Base-by-base conservation (phyloP, 2,113 vertebrate genomes). In the Etia nguti region DNA sequence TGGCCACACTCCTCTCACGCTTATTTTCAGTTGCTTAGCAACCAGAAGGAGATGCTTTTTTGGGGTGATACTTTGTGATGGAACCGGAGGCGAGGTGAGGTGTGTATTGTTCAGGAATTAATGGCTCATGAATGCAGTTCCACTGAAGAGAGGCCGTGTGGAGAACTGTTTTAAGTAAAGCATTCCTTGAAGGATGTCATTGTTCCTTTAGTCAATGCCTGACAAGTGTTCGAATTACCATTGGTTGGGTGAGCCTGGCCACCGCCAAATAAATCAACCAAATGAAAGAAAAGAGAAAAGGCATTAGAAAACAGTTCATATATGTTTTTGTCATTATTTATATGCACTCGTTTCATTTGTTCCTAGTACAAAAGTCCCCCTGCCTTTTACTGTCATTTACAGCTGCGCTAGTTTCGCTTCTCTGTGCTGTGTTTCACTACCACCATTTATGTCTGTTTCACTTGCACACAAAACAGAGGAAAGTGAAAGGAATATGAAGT, bases 11-110 rank as follows among this genome's bases (percentile, higher is more conserved):
- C 87, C 84, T 86, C 89, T 94, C 84, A 75, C 46, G 87, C 90
- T 94, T 94, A 92, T 94, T 91, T 93, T 95, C 86, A 94, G 95
- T 96, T 96, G 87, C 95, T 81, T 95, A 94, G 95, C 94, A 96
- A 96, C 95, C 87, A 57, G 82, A 75, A 92, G 52, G 86, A 90
- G 89, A 93, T 86, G 91, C 91, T 89, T 90, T 92, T 90, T 91
- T 20, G 48, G 88, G 91, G 86, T 87, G 92, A 85, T 92, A 87
- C 89, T 91, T 87, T 84, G 59, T 77, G 90, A 88, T 86, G 70
- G 60, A 80, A 73, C 56, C 15, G 84, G 86, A 87, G 90, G 90
- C 6, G 73, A 86, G 75, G 79, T 77, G 90, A 83, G 88, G 75
- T 90, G 89, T 73, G 43, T 80, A 81, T 89, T 91, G 90, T 92